phyloP scores from a whole-genome alignment of 2,113 vertebrate genomes.

The Stegostoma tigrinum region DNA sequence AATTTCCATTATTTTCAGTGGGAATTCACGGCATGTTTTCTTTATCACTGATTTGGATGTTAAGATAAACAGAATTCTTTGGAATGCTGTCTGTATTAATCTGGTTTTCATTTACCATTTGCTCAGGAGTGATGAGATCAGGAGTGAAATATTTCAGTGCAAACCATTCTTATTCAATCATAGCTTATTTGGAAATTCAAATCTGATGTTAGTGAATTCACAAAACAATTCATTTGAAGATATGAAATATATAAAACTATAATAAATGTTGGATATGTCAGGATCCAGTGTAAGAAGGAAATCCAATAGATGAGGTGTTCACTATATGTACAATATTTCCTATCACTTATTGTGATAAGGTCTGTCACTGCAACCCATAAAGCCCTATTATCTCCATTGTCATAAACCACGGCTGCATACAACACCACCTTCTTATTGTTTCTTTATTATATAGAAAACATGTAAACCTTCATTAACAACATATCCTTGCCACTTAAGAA shows the following conservation, averaged over 20 bases:
- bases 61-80: slow-evolving; percentile 20
- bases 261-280: background rate
- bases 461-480: background rate
- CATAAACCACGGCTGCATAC: background rate
- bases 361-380: background rate
- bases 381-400: background rate
- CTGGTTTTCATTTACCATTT: slow-evolving; percentile 13
- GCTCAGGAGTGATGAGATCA: slow-evolving; percentile 28
- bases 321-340: background rate
- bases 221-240: background rate
- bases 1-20: slow-evolving; percentile 31
- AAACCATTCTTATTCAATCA: background rate
- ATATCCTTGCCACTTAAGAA: background rate
- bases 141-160: slow-evolving; percentile 2
- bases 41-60: slow-evolving; percentile 19
- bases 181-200: slow-evolving; percentile 14
- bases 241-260: background rate
- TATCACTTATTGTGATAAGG: background rate
- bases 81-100: slow-evolving; percentile 15
- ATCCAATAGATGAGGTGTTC: background rate
- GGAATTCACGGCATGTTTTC: slow-evolving; percentile 22
- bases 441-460: background rate
- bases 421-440: background rate
- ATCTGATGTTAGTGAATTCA: background rate
- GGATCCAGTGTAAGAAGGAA: background rate